A percentile compares a stretch with the other conserved stretches of the same genome.
These are phyloP conservation scores for Mixornis gularis DNA, from an alignment of 2,113 vertebrate species.

Conservation along the genomic window DNA sequence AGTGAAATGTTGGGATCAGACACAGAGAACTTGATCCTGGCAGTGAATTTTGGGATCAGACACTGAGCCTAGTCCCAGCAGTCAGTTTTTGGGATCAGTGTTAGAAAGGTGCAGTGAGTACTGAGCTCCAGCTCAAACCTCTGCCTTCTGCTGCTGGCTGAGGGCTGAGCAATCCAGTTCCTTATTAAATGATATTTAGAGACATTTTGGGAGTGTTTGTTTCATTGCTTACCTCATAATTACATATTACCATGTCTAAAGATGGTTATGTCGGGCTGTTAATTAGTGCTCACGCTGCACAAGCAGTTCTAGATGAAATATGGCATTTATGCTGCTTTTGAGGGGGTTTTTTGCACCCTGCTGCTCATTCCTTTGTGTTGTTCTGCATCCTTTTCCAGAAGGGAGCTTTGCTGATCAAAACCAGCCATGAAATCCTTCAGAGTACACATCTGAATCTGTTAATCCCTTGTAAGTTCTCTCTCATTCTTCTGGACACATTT, in stretches of 20 bases:
- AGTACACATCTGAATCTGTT: not conserved
- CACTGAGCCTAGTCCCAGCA: not conserved
- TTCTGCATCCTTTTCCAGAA: not conserved
- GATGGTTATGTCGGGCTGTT: not conserved
- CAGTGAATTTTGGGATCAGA: not conserved
- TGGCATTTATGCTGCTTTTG: not conserved
- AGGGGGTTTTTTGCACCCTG: not conserved
- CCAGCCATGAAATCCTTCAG: not conserved
- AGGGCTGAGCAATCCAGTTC: not conserved
- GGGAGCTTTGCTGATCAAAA: slow-evolving; percentile 20
- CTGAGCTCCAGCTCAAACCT: not conserved
- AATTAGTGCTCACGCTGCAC: not conserved
- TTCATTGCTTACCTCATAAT: not conserved
- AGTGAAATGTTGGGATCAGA: not conserved
- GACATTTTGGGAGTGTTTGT: not conserved
- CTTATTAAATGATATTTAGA: not conserved
- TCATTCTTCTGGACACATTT: not conserved
- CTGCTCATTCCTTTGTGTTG: slow-evolving; percentile 9
- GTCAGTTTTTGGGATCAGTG: not conserved
- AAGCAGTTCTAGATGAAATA: not conserved
- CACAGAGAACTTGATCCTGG: too few relatives aligned
- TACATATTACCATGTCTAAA: not conserved
- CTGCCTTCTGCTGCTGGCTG: not conserved
- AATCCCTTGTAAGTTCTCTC: not conserved
- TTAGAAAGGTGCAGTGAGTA: not conserved